A percentile compares a stretch with the other conserved stretches of the same genome.
Evolutionary conservation across 1,140 invertebrate species (phyloP).

Genomic region (Galendromus occidentalis): DNA sequence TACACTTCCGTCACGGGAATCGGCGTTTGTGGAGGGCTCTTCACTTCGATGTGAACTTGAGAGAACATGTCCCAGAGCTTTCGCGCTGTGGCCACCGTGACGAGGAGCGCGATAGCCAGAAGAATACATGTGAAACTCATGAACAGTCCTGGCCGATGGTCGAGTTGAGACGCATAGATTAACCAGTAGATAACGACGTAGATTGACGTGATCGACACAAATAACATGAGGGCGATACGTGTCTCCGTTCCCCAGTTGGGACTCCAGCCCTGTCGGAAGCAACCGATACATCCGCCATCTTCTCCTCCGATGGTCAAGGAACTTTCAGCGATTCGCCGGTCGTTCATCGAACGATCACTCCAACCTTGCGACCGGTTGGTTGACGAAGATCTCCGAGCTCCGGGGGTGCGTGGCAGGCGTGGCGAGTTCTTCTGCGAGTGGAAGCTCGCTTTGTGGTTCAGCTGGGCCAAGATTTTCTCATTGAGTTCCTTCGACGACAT

Average conservation of each 20-base stretch:
- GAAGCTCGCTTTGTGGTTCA: constrained; percentile 1
- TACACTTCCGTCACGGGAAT: constrained; percentile 2
- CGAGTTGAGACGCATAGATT: not conserved
- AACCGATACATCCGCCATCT: constrained; percentile 6
- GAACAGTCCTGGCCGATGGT: constrained; percentile 2
- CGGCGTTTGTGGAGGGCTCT: not conserved
- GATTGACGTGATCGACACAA: not conserved
- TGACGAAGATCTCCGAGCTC: not conserved
- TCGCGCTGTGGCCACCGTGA: not conserved
- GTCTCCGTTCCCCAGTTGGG: constrained; percentile 6
- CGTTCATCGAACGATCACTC: not conserved
- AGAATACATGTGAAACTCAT: constrained; percentile 9
- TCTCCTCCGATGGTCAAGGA: constrained; percentile 2
- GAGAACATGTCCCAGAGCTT: constrained; percentile 10
- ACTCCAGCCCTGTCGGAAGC: not conserved
- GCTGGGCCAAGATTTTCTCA: constrained; percentile 5
- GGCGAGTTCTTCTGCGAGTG: not conserved
- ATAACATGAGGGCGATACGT: constrained; percentile 9
- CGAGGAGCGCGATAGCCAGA: not conserved
- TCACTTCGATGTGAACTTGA: not conserved
- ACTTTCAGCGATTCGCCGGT: not conserved
- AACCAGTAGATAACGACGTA: constrained; percentile 9
- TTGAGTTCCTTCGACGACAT: constrained; percentile 8
- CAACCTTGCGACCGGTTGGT: not conserved
- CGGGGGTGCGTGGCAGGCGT: not conserved